Conservation (phyloP, 2,888 invertebrate genomes). For the Fabriciana adippe region DNA sequence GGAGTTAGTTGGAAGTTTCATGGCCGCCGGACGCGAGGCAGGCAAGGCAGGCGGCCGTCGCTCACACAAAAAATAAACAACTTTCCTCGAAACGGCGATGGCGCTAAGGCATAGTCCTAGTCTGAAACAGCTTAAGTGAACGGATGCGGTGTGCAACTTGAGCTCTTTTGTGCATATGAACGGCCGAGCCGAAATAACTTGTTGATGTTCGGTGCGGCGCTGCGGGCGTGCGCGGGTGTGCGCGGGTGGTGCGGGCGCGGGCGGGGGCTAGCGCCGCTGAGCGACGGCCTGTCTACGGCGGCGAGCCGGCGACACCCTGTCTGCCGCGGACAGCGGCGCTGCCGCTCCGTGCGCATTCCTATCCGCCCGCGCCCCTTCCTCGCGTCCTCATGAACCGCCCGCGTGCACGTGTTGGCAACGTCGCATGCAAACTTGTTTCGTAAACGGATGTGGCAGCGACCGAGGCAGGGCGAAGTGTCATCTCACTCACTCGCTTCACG, state of each 20-base stretch:
- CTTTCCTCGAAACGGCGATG: constrained; percentile 81
- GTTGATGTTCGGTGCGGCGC: constrained; percentile 77
- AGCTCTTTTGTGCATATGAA: constrained; percentile 62
- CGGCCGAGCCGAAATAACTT: constrained; percentile 78
- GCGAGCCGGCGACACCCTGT: constrained; percentile 96
- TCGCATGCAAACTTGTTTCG: constrained; percentile 86
- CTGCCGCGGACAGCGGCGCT: constrained; percentile 91
- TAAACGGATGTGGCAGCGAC: constrained; percentile 86
- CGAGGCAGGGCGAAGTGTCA: constrained; percentile 70
- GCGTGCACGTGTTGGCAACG: constrained; percentile 80
- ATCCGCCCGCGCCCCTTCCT: constrained; percentile 72
- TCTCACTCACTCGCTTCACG: constrained; percentile 54
- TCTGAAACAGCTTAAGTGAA: constrained; percentile 60
- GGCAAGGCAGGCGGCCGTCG: constrained; percentile 71
- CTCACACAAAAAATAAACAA: constrained; percentile 74
- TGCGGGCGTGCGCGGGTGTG: constrained; percentile 61
- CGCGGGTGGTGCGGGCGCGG: constrained; percentile 50
- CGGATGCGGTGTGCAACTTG: constrained; percentile 53
- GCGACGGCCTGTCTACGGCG: constrained; percentile 91
- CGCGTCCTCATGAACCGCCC: constrained; percentile 67
- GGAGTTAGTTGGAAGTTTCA: constrained; percentile 66
- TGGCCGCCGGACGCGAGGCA: constrained; percentile 71
- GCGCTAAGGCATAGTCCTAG: constrained; percentile 66
- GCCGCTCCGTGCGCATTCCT: constrained; percentile 82
- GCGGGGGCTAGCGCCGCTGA: constrained; percentile 76